These are phyloP conservation scores for Noturus placidus DNA, from an alignment of 2,113 vertebrate genomes.

Conservation along the genomic window DNA sequence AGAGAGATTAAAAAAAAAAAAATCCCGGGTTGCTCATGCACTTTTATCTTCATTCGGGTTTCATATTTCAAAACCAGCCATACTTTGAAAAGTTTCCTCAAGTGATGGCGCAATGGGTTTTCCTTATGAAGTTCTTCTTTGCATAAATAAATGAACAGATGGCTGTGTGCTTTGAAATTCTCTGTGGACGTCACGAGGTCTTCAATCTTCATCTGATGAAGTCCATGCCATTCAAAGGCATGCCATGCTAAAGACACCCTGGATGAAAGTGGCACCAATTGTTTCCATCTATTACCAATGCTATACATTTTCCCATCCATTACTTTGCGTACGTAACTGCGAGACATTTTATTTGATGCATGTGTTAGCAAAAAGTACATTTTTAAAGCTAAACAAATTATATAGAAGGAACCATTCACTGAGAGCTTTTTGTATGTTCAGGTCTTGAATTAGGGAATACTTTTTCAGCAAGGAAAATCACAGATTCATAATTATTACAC, in stretches of 20 bases:
- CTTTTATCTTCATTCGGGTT: conserved; percentile 3
- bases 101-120: not conserved
- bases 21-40: not conserved
- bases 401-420: not conserved
- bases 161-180: conserved; percentile 12
- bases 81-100: conserved; percentile 40
- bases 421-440: not conserved
- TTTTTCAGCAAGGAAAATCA: not conserved
- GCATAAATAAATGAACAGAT: conserved; percentile 41
- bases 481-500: not conserved
- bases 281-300: not conserved
- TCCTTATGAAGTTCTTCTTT: conserved; percentile 25
- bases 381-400: not conserved
- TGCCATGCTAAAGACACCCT: not conserved
- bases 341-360: not conserved
- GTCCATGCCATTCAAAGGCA: too few relatives aligned
- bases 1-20: not conserved
- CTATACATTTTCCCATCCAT: not conserved
- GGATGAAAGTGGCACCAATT: not conserved
- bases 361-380: not conserved
- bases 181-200: not conserved
- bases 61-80: not conserved
- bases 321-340: not conserved
- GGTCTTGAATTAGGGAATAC: not conserved
- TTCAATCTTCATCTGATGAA: not conserved